Evolutionary conservation across 1,140 invertebrate genomes (phyloP).

Genomic region (Eumeta japonica): DNA sequence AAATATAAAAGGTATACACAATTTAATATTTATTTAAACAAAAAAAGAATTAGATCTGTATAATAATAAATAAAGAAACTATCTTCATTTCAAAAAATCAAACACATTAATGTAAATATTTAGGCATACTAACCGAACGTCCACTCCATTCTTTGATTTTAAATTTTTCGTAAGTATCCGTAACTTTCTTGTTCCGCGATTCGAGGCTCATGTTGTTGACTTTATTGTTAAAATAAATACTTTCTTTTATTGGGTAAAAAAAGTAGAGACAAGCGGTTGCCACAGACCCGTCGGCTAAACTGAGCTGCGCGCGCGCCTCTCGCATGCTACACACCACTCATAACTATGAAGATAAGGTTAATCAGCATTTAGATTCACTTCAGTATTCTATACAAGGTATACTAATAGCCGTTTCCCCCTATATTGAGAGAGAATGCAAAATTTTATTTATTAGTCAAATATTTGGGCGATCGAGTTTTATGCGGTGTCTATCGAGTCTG

Average conservation of each 20-base stretch:
- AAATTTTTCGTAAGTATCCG: slow-evolving; percentile 48
- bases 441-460: too few species aligned
- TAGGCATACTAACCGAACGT: slow-evolving; percentile 30
- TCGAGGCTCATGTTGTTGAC: slow-evolving; percentile 45
- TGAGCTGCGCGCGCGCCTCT: slow-evolving; percentile 23
- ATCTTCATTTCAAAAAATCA: background rate
- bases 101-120: slow-evolving; percentile 10
- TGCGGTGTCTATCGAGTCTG: too few species aligned
- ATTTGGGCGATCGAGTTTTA: too few species aligned
- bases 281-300: slow-evolving; percentile 30
- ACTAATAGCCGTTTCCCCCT: too few species aligned
- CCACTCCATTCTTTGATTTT: slow-evolving; percentile 46
- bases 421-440: too few species aligned
- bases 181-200: slow-evolving; percentile 45
- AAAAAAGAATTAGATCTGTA: background rate
- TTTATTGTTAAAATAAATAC: too few species aligned
- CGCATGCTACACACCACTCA: slow-evolving; percentile 10
- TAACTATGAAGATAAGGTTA: background rate
- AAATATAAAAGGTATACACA: background rate
- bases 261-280: slow-evolving; percentile 9
- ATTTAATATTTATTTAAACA: background rate
- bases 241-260: slow-evolving; percentile 19
- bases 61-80: background rate
- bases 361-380: background rate
- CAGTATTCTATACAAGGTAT: slow-evolving; percentile 3